Evolutionary conservation across 2,113 vertebrate genomes (phyloP).

Genomic region (Mellivora capensis): DNA sequence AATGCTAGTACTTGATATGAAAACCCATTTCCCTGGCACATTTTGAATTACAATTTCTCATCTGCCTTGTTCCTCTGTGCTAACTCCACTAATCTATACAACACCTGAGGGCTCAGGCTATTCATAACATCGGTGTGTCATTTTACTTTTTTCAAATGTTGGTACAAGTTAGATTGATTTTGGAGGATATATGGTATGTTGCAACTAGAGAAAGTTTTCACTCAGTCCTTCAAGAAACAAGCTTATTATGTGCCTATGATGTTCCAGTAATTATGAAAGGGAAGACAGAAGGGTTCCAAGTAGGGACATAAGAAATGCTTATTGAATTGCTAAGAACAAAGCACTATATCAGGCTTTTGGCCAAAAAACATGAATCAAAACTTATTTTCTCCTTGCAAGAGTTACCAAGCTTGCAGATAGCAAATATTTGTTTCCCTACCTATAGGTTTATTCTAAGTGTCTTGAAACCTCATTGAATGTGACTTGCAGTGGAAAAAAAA

Average conservation of each 20-base stretch:
- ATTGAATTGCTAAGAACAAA: not conserved
- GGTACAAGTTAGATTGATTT: not conserved
- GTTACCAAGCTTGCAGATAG: not conserved
- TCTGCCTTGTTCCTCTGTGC: not conserved
- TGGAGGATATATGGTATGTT: not conserved
- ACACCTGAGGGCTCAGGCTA: not conserved
- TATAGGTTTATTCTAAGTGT: not conserved
- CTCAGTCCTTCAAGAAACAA: not conserved
- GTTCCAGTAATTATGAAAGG: not conserved
- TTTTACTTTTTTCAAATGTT: not conserved
- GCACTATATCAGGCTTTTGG: not conserved
- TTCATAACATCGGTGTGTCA: not conserved
- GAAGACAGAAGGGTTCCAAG: not conserved
- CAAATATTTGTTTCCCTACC: not conserved
- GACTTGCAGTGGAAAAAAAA: not conserved
- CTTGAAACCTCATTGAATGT: not conserved
- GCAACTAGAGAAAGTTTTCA: not conserved
- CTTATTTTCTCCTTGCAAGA: not conserved
- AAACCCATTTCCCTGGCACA: not conserved
- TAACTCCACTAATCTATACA: not conserved
- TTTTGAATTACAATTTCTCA: not conserved
- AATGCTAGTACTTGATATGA: not conserved
- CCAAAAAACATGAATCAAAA: not conserved
- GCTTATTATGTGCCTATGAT: not conserved
- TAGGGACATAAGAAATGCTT: not conserved